These are phyloP conservation scores for Hephaestus fuliginosus DNA, from an alignment of 2,797 vertebrate species.

Conservation along the genomic window DNA sequence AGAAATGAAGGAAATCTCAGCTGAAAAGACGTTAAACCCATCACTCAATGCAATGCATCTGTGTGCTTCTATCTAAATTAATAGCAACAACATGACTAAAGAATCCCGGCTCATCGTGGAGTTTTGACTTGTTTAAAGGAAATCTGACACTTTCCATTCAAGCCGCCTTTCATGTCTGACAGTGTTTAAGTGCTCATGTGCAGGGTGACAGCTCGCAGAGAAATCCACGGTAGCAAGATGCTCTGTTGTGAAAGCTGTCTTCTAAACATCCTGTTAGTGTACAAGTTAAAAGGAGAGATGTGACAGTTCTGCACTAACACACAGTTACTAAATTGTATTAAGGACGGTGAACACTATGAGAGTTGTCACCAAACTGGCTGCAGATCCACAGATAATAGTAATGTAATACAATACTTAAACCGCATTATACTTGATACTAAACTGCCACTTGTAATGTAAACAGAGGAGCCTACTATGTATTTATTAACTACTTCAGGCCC, in stretches of 20 bases:
- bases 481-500: constrained; percentile 14
- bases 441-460: neutral
- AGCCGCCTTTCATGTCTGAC: neutral
- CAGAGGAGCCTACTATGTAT: neutral
- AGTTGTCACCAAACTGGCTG: neutral
- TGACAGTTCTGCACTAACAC: neutral
- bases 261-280: constrained; percentile 35
- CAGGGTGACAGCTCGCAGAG: neutral
- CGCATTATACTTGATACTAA: neutral
- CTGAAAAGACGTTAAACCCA: neutral
- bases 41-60: neutral
- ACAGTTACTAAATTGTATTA: neutral
- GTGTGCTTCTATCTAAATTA: neutral
- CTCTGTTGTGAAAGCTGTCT: constrained; percentile 18
- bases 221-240: constrained; percentile 1
- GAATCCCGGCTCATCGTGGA: neutral
- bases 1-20: neutral
- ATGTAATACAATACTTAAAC: neutral
- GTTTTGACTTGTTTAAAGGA: neutral
- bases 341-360: neutral
- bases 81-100: neutral
- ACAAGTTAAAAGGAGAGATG: neutral
- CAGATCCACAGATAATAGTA: neutral
- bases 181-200: neutral
- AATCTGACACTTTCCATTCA: neutral